These are phyloP conservation scores for Pseudolaguvia tuberculata DNA, from an alignment of 2,113 vertebrate species.

Conservation along the genomic window DNA sequence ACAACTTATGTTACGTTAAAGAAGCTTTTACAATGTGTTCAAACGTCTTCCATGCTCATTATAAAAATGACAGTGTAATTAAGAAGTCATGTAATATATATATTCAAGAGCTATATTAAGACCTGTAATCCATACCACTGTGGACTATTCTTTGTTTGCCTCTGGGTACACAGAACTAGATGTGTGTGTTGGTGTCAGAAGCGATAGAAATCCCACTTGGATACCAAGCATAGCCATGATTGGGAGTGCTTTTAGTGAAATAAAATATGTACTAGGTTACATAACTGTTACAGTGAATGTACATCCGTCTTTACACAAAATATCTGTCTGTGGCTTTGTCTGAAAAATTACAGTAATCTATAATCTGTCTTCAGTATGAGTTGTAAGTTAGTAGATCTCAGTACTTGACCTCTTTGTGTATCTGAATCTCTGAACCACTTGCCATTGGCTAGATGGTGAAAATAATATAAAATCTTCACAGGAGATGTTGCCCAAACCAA, in stretches of 20 bases:
- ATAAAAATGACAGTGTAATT: slow-evolving; percentile 33
- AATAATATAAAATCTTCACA: slow-evolving; percentile 30
- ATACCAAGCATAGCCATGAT: slow-evolving; percentile 22
- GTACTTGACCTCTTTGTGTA: background rate
- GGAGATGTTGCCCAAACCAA: slow-evolving; percentile 20
- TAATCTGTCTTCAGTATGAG: background rate
- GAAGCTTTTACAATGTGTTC: background rate
- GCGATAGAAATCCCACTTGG: slow-evolving; percentile 21
- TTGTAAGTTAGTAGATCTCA: slow-evolving; percentile 1
- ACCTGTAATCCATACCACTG: slow-evolving; percentile 24
- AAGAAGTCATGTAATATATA: slow-evolving; percentile 29
- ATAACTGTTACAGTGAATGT: slow-evolving; percentile 17
- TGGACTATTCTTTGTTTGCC: slow-evolving; percentile 15
- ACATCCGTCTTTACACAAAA: background rate
- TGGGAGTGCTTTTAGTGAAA: slow-evolving; percentile 17
- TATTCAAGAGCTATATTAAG: background rate
- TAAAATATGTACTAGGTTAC: slow-evolving; percentile 37
- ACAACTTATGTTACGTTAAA: slow-evolving; percentile 13
- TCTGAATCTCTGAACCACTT: background rate
- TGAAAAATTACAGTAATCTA: slow-evolving; percentile 17
- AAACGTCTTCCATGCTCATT: slow-evolving; percentile 5
- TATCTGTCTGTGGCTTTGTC: background rate
- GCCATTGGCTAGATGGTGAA: slow-evolving; percentile 10
- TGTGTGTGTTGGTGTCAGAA: slow-evolving; percentile 23
- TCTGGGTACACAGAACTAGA: slow-evolving; percentile 17